A percentile compares a stretch with the other conserved stretches of the same genome.
phyloP scores from a whole-genome alignment of 1,140 invertebrate species.

The Trypoxylus dichotomus region DNA sequence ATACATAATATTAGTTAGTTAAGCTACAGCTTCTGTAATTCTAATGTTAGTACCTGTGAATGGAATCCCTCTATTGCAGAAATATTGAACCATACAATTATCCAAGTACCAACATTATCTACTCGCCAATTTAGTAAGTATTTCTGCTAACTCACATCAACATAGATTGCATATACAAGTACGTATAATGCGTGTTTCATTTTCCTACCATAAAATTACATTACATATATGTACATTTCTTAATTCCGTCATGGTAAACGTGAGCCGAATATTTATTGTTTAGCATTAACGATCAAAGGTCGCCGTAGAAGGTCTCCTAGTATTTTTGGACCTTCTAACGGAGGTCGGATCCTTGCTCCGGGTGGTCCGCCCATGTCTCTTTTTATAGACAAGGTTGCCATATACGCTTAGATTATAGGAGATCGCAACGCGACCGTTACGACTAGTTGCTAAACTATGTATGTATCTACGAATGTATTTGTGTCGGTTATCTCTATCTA shows the following conservation, averaged over 20 bases:
- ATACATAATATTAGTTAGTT: no score
- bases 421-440: neutral
- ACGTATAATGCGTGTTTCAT: neutral
- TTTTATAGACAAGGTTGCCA: constrained; percentile 11
- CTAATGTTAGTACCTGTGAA: no score
- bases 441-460: neutral
- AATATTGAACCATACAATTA: no score
- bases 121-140: no score
- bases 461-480: neutral
- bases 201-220: neutral
- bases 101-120: no score
- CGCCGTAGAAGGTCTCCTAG: neutral
- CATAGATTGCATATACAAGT: no score
- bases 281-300: constrained; percentile 21
- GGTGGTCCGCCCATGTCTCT: constrained; percentile 13
- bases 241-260: constrained; percentile 1
- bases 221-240: neutral
- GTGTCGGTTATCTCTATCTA: neutral
- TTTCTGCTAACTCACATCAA: no score
- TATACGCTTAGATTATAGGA: constrained; percentile 4
- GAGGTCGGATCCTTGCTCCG: constrained; percentile 16
- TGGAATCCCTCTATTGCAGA: no score
- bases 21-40: no score
- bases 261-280: constrained; percentile 9
- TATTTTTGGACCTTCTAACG: constrained; percentile 22